Evolutionary conservation across 30 jellyfish, hydroid and myxozoan genomes (phyloP).

Genomic region (Pelagia noctiluca): DNA sequence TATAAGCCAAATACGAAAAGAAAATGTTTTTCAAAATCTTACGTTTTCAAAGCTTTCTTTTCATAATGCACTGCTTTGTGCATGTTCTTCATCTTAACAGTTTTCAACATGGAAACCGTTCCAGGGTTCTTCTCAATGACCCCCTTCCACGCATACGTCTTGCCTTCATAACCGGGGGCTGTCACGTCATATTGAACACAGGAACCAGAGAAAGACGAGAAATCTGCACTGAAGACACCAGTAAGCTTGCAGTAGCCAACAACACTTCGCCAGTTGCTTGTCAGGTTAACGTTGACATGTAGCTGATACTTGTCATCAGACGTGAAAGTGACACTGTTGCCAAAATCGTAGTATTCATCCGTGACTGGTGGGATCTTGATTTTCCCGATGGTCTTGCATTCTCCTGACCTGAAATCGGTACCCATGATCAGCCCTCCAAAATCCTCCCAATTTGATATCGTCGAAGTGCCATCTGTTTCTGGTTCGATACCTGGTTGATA

Average conservation of each 20-base stretch:
- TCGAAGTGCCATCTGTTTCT: background rate
- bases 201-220: slow-evolving; percentile 36
- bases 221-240: slow-evolving; percentile 54
- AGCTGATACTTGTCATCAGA: slow-evolving; percentile 54
- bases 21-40: too few species aligned
- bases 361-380: slow-evolving; percentile 54
- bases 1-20: too few species aligned
- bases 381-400: slow-evolving; percentile 43
- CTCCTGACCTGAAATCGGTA: slow-evolving; percentile 46
- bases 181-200: slow-evolving; percentile 40
- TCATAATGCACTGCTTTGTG: background rate
- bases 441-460: slow-evolving; percentile 34
- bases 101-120: slow-evolving; percentile 6
- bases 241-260: slow-evolving; percentile 38
- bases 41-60: background rate
- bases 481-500: too few species aligned
- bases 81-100: slow-evolving; percentile 29
- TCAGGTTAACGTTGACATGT: slow-evolving; percentile 31
- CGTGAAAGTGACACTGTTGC: slow-evolving; percentile 39
- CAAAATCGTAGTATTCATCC: slow-evolving; percentile 29
- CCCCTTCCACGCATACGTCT: slow-evolving; percentile 49
- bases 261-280: slow-evolving; percentile 15
- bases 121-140: slow-evolving; percentile 28
- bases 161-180: slow-evolving; percentile 19
- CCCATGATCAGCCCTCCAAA: slow-evolving; percentile 63